Conservation (phyloP, 2,797 vertebrate genomes). For the Brotula barbata region DNA sequence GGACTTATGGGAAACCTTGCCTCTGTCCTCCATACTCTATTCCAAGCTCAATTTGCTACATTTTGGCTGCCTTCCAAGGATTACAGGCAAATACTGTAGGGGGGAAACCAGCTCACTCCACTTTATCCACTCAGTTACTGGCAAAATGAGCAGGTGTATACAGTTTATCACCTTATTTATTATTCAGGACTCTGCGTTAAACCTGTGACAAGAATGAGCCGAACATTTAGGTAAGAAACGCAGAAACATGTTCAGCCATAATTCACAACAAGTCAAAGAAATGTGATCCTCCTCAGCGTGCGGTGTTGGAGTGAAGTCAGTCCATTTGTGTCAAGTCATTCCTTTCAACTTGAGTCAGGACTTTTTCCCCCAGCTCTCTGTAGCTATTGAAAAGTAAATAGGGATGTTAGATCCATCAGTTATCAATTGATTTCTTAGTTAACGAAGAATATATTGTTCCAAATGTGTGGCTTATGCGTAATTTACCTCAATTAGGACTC, state of each 20-base stretch:
- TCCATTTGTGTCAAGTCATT: conserved; percentile 55
- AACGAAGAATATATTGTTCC: no score
- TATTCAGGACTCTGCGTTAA: conserved; percentile 65
- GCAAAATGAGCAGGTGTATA: conserved; percentile 54
- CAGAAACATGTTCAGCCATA: conserved; percentile 39
- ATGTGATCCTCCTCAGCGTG: conserved; percentile 24
- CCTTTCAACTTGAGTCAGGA: conserved; percentile 44
- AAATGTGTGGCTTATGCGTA: no score
- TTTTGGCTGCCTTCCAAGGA: conserved; percentile 61
- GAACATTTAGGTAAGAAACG: conserved; percentile 48
- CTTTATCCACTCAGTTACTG: conserved; percentile 58
- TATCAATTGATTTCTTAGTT: no score
- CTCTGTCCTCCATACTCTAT: conserved; percentile 69
- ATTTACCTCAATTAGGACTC: no score
- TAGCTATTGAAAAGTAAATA: no score
- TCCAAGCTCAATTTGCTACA: conserved; percentile 67
- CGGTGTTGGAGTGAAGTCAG: conserved; percentile 21
- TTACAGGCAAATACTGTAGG: conserved; percentile 58
- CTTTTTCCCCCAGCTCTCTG: conserved; percentile 24
- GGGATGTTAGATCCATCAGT: no score
- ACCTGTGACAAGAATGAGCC: conserved; percentile 32
- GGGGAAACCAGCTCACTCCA: conserved; percentile 54
- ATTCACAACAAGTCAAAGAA: conserved; percentile 49
- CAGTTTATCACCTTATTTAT: conserved; percentile 62
- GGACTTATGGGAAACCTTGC: conserved; percentile 65